Evolutionary conservation across 2,797 vertebrate genomes (phyloP).

Genomic region (Dryobates pubescens): DNA sequence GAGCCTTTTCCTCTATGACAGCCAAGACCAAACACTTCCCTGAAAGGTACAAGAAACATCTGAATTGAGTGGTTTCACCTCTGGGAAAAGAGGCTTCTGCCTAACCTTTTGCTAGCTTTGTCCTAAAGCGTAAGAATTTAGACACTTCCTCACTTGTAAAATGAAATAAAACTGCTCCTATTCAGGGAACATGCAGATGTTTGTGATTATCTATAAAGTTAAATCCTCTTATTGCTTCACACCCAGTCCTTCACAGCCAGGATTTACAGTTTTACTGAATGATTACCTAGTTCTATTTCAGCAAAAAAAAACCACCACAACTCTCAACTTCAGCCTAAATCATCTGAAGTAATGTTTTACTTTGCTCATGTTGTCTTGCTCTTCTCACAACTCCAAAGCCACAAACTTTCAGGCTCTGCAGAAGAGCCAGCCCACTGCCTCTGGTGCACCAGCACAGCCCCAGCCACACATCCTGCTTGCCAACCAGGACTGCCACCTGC

Average conservation of each 20-base stretch:
- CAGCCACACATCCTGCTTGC: neutral
- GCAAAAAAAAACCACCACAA: neutral
- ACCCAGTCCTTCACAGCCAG: neutral
- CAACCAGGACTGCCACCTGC: neutral
- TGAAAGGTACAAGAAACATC: neutral
- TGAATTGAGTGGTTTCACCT: neutral
- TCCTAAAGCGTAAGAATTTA: neutral
- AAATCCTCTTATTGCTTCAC: neutral
- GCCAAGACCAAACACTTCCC: neutral
- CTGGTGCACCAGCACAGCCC: accelerated
- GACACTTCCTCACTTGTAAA: neutral
- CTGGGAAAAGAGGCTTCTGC: neutral
- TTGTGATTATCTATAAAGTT: neutral
- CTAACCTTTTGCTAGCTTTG: neutral
- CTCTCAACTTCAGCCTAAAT: neutral
- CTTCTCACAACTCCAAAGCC: neutral
- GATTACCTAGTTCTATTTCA: neutral
- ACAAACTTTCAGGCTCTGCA: neutral
- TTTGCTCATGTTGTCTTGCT: neutral
- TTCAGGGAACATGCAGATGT: neutral
- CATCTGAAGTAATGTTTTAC: neutral
- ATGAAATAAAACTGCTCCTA: neutral
- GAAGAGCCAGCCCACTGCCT: neutral
- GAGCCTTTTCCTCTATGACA: neutral
- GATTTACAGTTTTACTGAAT: neutral